Evolutionary conservation across 2,113 vertebrate species (phyloP), one percentile per base, ranked within the genome.

Genomic region (Phyllopteryx taeniolatus): DNA sequence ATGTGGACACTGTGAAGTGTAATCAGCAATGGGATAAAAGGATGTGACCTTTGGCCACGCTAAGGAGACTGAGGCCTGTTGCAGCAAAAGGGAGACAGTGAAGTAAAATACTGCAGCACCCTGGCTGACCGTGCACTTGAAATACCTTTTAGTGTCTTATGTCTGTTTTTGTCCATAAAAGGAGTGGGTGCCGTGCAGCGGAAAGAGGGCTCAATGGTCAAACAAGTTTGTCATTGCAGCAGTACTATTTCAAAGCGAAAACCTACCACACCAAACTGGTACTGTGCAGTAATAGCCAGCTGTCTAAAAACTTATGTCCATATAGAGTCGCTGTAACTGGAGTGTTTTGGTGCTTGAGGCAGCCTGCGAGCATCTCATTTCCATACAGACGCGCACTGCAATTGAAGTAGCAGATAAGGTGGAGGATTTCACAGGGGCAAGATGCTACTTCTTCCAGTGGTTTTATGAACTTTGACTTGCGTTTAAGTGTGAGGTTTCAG

Each of bases 341-440:
- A 47, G 20, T 15, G 63, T 27, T n/a, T 66, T 17, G 63, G 20
- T 39, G 65, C 78, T 75, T 49, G 35, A 53, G 66, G 71, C 77
- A 73, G 60, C 11, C 39, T 31, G 51, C 67, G 46, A 39, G 62
- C 59, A 67, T 76, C 47, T 66, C 42, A 62, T 43, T 47, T 12
- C 68, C 31, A 27, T 39, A 46, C 42, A 66, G 12, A 47, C 10
- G 12, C 44, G 27, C 4, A n/a, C 39, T 64, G 62, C n/a, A 65
- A 20, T 44, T 44, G 19, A 22, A 65, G n/a, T 22, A 27, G 42
- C n/a, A 47, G n/a, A 66, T 66, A 44, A 66, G 63, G 43, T 31
- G 43, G 13, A 46, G n/a, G 43, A 46, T 47, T 66, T 66, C n/a
- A 15, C 19, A 12, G 63, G 46, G 20, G 43, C 12, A 9, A n/a